Conservation (phyloP, 2,113 vertebrate species). For the Scartelaos histophorus region DNA sequence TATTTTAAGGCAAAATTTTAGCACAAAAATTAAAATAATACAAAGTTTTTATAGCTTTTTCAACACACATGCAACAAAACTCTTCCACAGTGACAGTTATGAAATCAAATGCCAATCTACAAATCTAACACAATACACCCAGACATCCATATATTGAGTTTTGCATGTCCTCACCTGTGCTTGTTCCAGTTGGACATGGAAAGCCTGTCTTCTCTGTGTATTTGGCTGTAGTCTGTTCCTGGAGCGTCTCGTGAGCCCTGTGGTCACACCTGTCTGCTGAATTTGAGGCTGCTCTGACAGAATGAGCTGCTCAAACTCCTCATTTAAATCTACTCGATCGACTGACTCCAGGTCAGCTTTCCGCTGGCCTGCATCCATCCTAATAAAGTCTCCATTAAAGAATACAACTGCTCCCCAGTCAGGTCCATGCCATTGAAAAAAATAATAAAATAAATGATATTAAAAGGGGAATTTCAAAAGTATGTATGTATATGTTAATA, state of each 20-base stretch:
- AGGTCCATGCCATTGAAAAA: background rate
- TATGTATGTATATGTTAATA: background rate
- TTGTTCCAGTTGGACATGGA: slow-evolving; percentile 25
- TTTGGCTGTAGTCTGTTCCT: slow-evolving; percentile 27
- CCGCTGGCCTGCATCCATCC: background rate
- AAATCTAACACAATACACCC: background rate
- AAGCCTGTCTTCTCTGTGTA: slow-evolving; percentile 53
- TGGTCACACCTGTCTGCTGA: slow-evolving; percentile 75
- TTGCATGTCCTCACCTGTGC: slow-evolving; percentile 30
- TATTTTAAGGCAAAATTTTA: too few relatives aligned
- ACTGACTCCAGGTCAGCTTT: slow-evolving; percentile 32
- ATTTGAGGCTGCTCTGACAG: slow-evolving; percentile 72
- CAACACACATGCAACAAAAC: too few relatives aligned
- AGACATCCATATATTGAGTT: background rate
- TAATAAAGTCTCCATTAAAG: background rate
- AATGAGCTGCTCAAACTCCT: slow-evolving; percentile 57
- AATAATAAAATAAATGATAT: background rate
- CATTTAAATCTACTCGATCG: slow-evolving; percentile 6
- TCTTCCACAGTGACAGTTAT: background rate
- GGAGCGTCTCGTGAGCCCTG: slow-evolving; percentile 40
- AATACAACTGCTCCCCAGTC: slow-evolving; percentile 8
- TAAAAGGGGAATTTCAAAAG: background rate
- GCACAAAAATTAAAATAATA: too few relatives aligned
- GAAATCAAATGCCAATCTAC: background rate
- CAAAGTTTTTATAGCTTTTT: too few relatives aligned